Percentiles rank a stretch among this genome's conserved stretches.
These are phyloP conservation scores for Mugil cephalus DNA, from an alignment of 2,113 vertebrate species.

Conservation along the genomic window DNA sequence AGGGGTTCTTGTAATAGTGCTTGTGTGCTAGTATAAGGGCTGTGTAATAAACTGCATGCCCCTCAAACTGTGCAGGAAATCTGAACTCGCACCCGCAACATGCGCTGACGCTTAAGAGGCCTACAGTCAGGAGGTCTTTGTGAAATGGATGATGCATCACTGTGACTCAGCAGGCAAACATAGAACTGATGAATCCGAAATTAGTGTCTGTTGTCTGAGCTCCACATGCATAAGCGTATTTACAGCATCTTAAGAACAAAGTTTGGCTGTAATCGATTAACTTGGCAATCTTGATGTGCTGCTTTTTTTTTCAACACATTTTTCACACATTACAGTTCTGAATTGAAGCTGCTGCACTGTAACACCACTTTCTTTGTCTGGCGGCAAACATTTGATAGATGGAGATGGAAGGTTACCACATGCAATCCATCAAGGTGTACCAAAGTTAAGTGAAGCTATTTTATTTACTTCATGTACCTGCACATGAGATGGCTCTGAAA, in stretches of 20 bases:
- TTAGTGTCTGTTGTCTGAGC: background rate
- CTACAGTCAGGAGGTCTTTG: slow-evolving; percentile 5
- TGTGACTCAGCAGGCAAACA: slow-evolving; percentile 38
- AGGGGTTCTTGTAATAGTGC: background rate
- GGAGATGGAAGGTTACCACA: slow-evolving; percentile 30
- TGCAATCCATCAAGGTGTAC: background rate
- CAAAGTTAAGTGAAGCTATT: no score
- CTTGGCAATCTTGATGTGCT: background rate
- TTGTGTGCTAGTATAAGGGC: background rate
- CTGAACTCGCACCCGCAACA: no score
- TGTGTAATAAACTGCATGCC: background rate
- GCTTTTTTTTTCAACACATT: no score
- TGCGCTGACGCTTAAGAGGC: slow-evolving; percentile 14
- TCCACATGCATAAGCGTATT: background rate
- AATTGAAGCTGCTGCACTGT: background rate
- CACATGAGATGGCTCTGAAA: no score
- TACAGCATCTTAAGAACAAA: background rate
- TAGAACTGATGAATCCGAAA: slow-evolving; percentile 5
- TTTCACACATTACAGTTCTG: no score
- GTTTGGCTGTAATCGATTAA: background rate
- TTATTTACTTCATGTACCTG: no score
- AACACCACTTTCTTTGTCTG: background rate
- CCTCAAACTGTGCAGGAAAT: background rate
- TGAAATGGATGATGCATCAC: slow-evolving; percentile 3
- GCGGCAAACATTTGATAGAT: background rate